Base-by-base conservation (phyloP, 2,888 invertebrate species). In the Tetranychus piercei region DNA sequence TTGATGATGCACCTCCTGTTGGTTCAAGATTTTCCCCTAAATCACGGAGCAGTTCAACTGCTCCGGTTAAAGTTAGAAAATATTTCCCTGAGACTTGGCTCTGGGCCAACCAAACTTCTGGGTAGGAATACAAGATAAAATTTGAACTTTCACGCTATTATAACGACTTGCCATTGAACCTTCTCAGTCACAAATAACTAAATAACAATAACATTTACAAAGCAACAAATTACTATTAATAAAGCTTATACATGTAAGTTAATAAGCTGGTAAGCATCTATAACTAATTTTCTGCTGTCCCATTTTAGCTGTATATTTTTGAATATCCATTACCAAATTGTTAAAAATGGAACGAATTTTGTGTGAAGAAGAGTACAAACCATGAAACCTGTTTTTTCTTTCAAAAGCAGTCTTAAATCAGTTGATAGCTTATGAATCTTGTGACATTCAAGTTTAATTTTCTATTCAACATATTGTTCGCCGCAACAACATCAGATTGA, bases 51-150 rank as follows among this genome's bases (percentile, higher is more conserved):
- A 22, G 8, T 67, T 22, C 22, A 9, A n/a, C n/a, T 67, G 23
- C 20, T 18, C 11, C 20, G n/a, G 23, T 22, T 8, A 67, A 67
- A 20, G 23, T 67, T 11, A 72, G 81, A 66, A 78, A 77, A 73
- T 76, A 80, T 74, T 81, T 81, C 78, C 81, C 81, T 11, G 82
- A 82, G 77, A 81, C 83, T 80, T 82, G 82, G 82, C 77, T 82
- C 7, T 81, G 80, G 83, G 81, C 79, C 78, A 18, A 15, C 15
- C 15, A 65, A 65, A 65, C 15, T 18, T 15, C 65, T 18, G 65
- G n/a, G 15, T 15, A 65, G n/a, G 34, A 34, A 34, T 34, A 34
- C 34, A 34, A 34, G 5, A 34, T 34, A 34, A 34, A 34, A 34
- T 34, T 34, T 34, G 34, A 34, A 34, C 34, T 34, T 34, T 34